Evolutionary conservation across 2,888 invertebrate species (phyloP), one percentile per base, ranked within the genome.

Genomic region (Allacma fusca): DNA sequence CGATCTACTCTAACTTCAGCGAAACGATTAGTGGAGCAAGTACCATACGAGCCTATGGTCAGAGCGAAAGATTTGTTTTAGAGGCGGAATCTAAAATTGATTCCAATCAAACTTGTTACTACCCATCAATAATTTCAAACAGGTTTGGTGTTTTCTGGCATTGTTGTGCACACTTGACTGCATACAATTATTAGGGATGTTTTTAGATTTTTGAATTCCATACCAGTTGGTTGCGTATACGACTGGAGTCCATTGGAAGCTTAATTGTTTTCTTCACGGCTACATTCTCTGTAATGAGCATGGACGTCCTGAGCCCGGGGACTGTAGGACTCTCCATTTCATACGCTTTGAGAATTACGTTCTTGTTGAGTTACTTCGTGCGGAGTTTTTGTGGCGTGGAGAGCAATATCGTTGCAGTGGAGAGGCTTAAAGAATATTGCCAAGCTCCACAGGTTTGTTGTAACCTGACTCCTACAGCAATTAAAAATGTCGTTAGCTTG

Each of bases 381-480:
- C 90, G 97, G 81, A 96, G 96, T 94, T 94, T 95, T 0, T 95
- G 96, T 1, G 97, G 98, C 86, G 93, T 98, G 65, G 98, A 98
- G 89, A 96, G 97, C 0, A 98, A 98, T 87, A 96, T 98, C 84
- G 97, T 98, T 0, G 94, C 97, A 1, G 97, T 98, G 0, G 98
- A 98, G 87, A 91, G 98, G 86, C 95, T 98, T 85, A 95, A 97
- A 86, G 98, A 98, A 86, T 98, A 98, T 86, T 92, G 93, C 0
- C 95, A 95, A 86, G 92, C 93, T 0, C 89, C 91, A 73, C 94
- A 92, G 86, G 90, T 90, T 13, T 83, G n/a, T n/a, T n/a, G n/a
- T n/a, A 12, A 9, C 9, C 34, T 34, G 4, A 7, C 9, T 34
- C 34, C 5, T 34, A n/a, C n/a, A n/a, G n/a, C n/a, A n/a, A 34